Evolutionary conservation across 2,888 invertebrate genomes (phyloP), one percentile per base, ranked within the genome.

Genomic region (Mamestra brassicae): DNA sequence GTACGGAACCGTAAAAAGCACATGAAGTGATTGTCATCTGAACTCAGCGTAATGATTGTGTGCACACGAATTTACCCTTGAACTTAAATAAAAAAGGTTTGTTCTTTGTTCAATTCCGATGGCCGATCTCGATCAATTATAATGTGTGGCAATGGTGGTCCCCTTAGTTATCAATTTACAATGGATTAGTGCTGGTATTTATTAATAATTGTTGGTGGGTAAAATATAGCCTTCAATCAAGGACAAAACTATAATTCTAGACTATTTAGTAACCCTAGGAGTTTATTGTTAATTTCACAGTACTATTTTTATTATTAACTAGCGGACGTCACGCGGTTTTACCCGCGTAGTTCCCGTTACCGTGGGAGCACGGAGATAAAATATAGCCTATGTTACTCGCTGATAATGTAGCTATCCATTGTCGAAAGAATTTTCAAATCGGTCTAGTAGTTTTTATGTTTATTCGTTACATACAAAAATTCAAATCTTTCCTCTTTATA

Each of bases 31-130:
- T 81, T 84, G 55, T 75, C 71, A 81, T 71, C 81, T 52, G 6
- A 47, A 47, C 50, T 69, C 36, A 50, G 45, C 55, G 38, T 71
- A 55, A 63, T 57, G 58, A 74, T 52, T 64, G 17, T 58, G 3
- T 61, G 68, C 47, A 80, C 80, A 81, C 80, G 70, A 80, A 54
- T 68, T 71, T 71, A 68, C 64, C 76, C 66, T 76, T 81, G 75
- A 36, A 66, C 15, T n/a, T 26, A n/a, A 60, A 58, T 69, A 34
- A 63, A 72, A 64, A 67, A 45, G 45, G 34, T 70, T 67, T 68
- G 81, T 67, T 72, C 68, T 71, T 71, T 61, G 52, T 67, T 38
- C 54, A 62, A 55, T 17, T 55, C 38, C 11, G 13, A 45, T 60
- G 42, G 36, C 50, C 13, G 36, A 80, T 62, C 17, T 62, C 47